A percentile compares a stretch with the other conserved stretches of the same genome.
Conservation (phyloP, 2,113 vertebrate genomes). For the Taxidea taxus region DNA sequence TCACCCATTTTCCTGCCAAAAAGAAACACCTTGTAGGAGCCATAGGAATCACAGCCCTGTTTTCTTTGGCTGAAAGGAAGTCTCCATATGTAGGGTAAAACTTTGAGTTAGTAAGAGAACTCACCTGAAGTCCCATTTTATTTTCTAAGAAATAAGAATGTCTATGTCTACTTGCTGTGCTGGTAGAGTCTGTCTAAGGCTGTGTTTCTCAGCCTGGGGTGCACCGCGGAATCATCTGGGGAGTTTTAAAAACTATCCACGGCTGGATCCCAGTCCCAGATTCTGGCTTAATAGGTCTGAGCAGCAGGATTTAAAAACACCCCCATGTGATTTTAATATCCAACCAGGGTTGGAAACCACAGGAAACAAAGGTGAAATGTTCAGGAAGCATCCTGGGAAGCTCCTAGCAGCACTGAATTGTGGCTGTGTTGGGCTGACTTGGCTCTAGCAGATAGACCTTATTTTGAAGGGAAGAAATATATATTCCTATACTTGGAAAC, state of each 20-base stretch:
- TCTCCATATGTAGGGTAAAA: not conserved
- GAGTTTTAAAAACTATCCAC: not conserved
- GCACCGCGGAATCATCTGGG: accelerated
- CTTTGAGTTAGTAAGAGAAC: not conserved
- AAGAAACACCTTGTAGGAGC: not conserved
- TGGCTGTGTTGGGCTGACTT: not conserved
- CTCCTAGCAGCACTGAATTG: not conserved
- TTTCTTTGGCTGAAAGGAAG: not conserved
- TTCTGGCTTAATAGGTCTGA: not conserved
- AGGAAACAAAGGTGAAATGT: not conserved
- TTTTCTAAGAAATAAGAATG: not conserved
- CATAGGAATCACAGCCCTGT: not conserved
- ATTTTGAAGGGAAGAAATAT: not conserved
- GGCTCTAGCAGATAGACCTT: not conserved
- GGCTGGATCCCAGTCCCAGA: not conserved
- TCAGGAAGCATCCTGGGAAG: not conserved
- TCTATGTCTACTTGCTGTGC: accelerated
- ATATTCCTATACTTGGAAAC: not conserved
- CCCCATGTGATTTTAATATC: not conserved
- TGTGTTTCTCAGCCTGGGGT: not conserved
- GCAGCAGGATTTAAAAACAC: not conserved
- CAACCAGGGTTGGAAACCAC: not conserved
- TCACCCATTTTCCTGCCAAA: not conserved
- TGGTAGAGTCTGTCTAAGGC: not conserved
- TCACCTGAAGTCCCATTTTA: not conserved